Evolutionary conservation across 2,113 vertebrate species (phyloP).

Genomic region (Myrmophylax atrothorax): DNA sequence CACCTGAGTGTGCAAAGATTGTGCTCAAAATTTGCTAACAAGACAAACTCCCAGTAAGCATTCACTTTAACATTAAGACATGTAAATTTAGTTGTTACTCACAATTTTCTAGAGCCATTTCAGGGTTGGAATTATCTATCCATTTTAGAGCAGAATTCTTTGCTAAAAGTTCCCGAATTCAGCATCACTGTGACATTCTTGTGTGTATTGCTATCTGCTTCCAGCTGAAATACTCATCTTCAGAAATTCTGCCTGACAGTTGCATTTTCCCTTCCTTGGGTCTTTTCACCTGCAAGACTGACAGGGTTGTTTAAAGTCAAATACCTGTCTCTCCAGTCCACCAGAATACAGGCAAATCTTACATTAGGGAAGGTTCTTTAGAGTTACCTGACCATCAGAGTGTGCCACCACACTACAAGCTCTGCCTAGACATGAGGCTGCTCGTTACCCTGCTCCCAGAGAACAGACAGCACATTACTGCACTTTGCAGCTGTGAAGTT

Average conservation of each 20-base stretch:
- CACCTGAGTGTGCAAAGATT: not conserved
- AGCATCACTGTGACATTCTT: not conserved
- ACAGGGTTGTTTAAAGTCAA: not conserved
- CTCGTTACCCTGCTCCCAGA: not conserved
- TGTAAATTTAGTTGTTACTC: not conserved
- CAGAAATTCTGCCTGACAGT: not conserved
- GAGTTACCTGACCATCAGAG: not conserved
- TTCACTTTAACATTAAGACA: not conserved
- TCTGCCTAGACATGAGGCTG: not conserved
- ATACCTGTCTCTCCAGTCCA: not conserved
- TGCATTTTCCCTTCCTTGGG: not conserved
- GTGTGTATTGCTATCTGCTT: not conserved
- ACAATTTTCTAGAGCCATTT: not conserved
- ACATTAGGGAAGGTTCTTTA: not conserved
- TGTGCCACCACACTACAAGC: not conserved
- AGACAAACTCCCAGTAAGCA: not conserved
- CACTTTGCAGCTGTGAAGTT: not conserved
- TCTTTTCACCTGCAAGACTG: not conserved
- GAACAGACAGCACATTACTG: fast-evolving
- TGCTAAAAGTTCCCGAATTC: not conserved
- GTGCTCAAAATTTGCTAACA: not conserved
- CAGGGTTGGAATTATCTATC: not conserved
- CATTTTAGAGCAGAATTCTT: not conserved
- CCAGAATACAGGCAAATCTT: not conserved
- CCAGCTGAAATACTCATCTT: not conserved